Evolutionary conservation across 2,888 invertebrate genomes (phyloP).

Genomic region (Apodemia zela): DNA sequence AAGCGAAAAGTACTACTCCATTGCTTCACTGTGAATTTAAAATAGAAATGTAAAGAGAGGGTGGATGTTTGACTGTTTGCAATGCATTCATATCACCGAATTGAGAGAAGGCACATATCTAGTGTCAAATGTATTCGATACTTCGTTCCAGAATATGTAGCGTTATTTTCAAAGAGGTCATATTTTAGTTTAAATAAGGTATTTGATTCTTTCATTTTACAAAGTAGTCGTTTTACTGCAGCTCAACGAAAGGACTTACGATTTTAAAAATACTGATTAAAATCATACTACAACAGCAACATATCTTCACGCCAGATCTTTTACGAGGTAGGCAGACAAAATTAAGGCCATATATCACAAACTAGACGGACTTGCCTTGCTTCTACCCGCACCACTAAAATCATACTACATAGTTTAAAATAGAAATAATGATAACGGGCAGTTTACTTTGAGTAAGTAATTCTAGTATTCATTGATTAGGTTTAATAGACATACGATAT

Average conservation of each 20-base stretch:
- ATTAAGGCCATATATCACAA: too few relatives aligned
- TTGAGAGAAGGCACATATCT: conserved; percentile 5
- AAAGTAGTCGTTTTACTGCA: not conserved
- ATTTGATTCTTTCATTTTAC: not conserved
- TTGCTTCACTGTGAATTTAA: conserved; percentile 4
- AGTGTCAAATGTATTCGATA: not conserved
- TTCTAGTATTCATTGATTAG: too few relatives aligned
- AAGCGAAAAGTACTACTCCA: conserved; percentile 8
- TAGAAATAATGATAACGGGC: too few relatives aligned
- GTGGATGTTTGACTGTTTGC: conserved; percentile 12
- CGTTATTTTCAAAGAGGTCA: not conserved
- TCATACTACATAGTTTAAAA: too few relatives aligned
- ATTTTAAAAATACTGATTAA: too few relatives aligned
- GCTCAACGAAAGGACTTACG: not conserved
- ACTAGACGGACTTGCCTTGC: too few relatives aligned
- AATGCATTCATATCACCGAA: conserved; percentile 9
- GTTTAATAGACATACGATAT: too few relatives aligned
- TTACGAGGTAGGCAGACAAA: too few relatives aligned
- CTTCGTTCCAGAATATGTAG: not conserved
- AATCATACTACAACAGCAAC: too few relatives aligned
- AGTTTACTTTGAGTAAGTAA: too few relatives aligned
- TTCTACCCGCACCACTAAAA: too few relatives aligned
- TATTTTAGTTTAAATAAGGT: not conserved
- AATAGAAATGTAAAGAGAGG: conserved; percentile 10
- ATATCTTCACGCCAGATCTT: too few relatives aligned